A percentile compares a stretch with the other conserved stretches of the same genome.
Evolutionary conservation across 2,113 vertebrate species (phyloP).

Genomic region (Lepisosteus oculatus): DNA sequence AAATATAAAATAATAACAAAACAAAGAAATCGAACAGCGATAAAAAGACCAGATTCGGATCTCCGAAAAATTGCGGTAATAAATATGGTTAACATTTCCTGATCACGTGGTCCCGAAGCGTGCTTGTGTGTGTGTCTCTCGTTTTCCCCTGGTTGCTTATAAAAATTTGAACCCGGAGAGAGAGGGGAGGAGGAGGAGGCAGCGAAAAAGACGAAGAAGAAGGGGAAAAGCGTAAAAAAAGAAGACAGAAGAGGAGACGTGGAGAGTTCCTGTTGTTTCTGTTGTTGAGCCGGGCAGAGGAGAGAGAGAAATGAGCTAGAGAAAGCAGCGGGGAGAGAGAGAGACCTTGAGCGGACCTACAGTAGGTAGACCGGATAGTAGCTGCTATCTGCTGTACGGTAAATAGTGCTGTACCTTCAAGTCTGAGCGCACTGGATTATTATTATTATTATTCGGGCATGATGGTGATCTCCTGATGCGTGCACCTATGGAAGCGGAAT

Average conservation of each 20-base stretch:
- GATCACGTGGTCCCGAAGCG: constrained; percentile 38
- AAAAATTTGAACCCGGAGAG: background rate
- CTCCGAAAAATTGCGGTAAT: constrained; percentile 38
- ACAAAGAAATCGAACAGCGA: no score
- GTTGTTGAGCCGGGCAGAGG: background rate
- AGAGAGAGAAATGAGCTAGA: no score
- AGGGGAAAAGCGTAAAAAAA: background rate
- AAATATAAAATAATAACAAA: no score
- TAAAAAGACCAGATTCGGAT: no score
- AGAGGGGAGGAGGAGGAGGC: constrained; percentile 11
- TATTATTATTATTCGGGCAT: background rate
- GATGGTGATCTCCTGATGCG: background rate
- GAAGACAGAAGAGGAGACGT: background rate
- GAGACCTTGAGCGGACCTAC: background rate
- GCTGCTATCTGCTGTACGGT: background rate
- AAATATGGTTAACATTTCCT: constrained; percentile 27
- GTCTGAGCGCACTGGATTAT: background rate
- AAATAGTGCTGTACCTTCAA: no score
- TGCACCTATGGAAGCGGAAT: background rate
- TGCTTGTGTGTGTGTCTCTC: constrained; percentile 15
- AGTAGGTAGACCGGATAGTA: background rate
- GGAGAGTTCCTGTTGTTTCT: background rate
- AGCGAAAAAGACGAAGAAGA: background rate
- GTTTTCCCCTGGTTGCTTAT: background rate
- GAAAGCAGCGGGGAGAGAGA: no score